Base-by-base conservation (phyloP, 2,113 vertebrate genomes). In the Dinomys branickii region DNA sequence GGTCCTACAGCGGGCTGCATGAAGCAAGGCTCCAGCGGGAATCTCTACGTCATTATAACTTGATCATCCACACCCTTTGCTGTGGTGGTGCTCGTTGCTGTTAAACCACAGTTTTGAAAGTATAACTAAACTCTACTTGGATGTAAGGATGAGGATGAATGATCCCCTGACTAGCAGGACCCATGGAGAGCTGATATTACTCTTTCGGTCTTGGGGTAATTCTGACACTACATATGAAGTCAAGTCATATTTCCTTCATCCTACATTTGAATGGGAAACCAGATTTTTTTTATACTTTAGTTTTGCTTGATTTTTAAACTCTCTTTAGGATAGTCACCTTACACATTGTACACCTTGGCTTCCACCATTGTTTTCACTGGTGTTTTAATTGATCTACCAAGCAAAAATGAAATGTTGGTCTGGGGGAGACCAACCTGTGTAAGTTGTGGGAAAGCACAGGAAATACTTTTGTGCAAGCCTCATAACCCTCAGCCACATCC, bases 51-150 rank as follows among this genome's bases (percentile, higher is more conserved):
- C 44, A 85, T 65, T 81, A 73, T 33, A 24, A 26, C 71, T 84
- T 54, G 22, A 90, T 77, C 33, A 38, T 69, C 47, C 20, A n/a
- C 13, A 61, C 47, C 35, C 96, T 26, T 75, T 88, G 77, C 65
- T 63, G 58, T 24, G 26, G 24, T 73, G 4, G 67, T n/a, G 17
- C 78, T 56, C n/a, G 88, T 47, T 63, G 38, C 81, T 61, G 50
- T 65, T 63, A 90, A 83, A 87, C 73, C n/a, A 58, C 80, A 81
- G 56, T 93, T 94, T 91, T 16, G 91, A 85, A 71, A 73, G 52
- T 41, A 56, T 0, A 54, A 73, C 59, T 90, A 71, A 91, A n/a
- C 50, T 93, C 16, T 54, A 52, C 58, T 88, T 24, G 59, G 63
- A 80, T 50, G 10, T 19, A 88, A 80, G 16, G 38, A 90, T 28